Conservation (phyloP, 1,140 invertebrate species). For the Mercenaria mercenaria region DNA sequence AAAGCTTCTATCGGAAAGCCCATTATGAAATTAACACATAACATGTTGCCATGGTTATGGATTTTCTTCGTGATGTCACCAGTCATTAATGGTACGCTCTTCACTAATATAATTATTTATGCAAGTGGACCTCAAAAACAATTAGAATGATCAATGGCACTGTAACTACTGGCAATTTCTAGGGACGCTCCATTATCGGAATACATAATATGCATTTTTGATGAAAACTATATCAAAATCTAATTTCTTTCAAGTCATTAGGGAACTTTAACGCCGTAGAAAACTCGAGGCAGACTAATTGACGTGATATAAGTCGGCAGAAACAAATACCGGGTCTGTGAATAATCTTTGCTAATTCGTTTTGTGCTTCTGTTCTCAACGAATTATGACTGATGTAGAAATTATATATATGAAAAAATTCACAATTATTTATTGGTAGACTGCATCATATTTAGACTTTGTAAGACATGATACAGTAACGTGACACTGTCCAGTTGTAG, state of each 20-base stretch:
- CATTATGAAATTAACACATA: conserved; percentile 55
- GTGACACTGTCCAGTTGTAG: no score
- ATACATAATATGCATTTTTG: conserved; percentile 70
- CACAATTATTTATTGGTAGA: background rate
- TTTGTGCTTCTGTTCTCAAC: conserved; percentile 47
- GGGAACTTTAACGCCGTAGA: conserved; percentile 58
- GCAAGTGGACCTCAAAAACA: conserved; percentile 66
- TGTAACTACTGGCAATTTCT: conserved; percentile 23
- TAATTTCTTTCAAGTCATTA: conserved; percentile 64
- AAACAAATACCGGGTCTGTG: conserved; percentile 61
- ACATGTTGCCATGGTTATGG: conserved; percentile 60
- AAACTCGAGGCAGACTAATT: conserved; percentile 52
- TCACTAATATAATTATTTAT: conserved; percentile 61
- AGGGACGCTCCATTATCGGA: conserved; percentile 49
- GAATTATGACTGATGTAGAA: conserved; percentile 62
- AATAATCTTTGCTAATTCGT: conserved; percentile 67
- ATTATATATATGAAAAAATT: conserved; percentile 53
- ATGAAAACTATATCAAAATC: conserved; percentile 68
- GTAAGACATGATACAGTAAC: background rate
- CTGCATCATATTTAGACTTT: background rate
- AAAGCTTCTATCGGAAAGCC: background rate
- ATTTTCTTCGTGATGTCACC: conserved; percentile 53
- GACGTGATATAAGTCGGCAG: conserved; percentile 66
- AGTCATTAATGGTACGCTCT: conserved; percentile 40
- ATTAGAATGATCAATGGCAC: conserved; percentile 62